Conservation (phyloP, 2,113 vertebrate species). For the Gymnorhina tibicen region DNA sequence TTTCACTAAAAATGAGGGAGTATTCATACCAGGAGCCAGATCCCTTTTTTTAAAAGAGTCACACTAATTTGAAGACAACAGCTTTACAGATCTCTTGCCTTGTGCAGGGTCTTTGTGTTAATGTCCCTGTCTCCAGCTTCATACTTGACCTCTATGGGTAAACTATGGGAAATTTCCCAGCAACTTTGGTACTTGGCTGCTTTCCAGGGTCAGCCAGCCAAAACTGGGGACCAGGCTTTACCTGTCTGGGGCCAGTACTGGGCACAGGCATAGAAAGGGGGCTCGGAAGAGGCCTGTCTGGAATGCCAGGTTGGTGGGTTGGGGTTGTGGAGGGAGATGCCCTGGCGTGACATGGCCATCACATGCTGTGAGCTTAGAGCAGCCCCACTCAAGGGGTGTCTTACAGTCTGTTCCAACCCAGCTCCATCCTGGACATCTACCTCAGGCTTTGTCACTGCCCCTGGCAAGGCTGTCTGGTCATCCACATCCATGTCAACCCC, state of each 20-base stretch:
- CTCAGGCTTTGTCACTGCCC: neutral
- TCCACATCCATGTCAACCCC: neutral
- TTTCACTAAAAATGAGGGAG: neutral
- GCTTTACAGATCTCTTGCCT: neutral
- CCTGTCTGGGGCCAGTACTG: neutral
- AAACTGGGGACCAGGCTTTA: neutral
- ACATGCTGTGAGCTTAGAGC: neutral
- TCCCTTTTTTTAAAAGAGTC: neutral
- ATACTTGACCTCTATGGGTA: neutral
- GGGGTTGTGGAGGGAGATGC: neutral
- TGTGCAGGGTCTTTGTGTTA: neutral
- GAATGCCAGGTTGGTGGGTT: neutral
- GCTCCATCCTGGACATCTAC: neutral
- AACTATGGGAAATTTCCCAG: neutral
- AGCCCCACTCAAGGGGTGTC: accelerated
- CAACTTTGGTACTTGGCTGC: neutral
- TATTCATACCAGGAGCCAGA: neutral
- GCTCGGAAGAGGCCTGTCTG: neutral
- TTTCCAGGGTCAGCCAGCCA: neutral
- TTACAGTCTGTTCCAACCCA: neutral
- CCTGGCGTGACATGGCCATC: accelerated
- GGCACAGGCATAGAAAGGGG: neutral
- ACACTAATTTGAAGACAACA: neutral
- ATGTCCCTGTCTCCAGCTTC: neutral
- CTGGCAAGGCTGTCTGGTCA: neutral